Evolutionary conservation across 2,797 vertebrate genomes (phyloP), one percentile per base, ranked within the genome.

Genomic region (Neomorphus geoffroyi): DNA sequence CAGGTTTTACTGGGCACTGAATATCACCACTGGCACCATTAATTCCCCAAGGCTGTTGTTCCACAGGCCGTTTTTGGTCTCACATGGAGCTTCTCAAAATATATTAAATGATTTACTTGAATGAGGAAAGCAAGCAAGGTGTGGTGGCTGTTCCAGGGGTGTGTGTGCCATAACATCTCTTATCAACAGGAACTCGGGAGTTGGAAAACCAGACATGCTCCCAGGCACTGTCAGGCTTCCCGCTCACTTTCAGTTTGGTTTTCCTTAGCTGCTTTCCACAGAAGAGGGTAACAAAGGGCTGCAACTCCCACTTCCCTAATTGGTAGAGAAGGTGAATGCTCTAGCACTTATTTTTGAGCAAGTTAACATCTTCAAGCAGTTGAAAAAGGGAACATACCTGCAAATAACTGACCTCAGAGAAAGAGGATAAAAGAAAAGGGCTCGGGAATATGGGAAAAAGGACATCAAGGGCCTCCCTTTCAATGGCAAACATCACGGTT

Each of bases 141-240:
- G 23, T 32, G 83, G 73, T 62, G 72, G 53, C 89, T 53, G 41
- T 35, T 67, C 51, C 53, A 65, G 61, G 60, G 45, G 16, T 16
- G 71, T 56, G 69, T 78, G 51, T 35, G 61, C 57, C 78, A 6
- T 43, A 80, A 74, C 27, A 80, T 67, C 81, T 64, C 94, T 91
- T 90, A 92, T 78, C 85, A 90, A 78, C 41, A 83, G 88, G 87
- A 96, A 85, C 62, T 33, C 13, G 9, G n/a, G 61, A 74, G 72
- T 2, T 13, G 65, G 94, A 91, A 93, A 94, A 90, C 41, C 64
- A 94, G 64, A 45, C 7, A 9, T 1, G 7, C 23, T 94, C 87
- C n/a, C 81, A 95, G 81, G 83, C 71, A 89, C 43, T 9, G 2
- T 33, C 50, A 67, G 26, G 64, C 74, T 66, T 70, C 85, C 61